Evolutionary conservation across 1,140 invertebrate genomes (phyloP), one percentile per base, ranked within the genome.

Genomic region (Zaprionus taronus): DNA sequence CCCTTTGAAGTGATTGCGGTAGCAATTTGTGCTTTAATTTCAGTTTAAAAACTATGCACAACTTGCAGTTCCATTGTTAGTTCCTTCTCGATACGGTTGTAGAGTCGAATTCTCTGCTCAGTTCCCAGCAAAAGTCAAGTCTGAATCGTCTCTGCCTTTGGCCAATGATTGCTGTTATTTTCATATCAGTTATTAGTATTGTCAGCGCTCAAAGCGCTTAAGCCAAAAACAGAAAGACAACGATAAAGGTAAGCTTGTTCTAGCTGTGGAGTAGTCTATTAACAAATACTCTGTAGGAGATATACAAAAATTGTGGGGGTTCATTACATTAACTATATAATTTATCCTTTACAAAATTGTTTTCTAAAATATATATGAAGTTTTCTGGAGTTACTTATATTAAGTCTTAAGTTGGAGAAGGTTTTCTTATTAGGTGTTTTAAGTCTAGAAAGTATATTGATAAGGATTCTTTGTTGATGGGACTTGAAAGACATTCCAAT

Each of bases 21-120:
- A 90, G 85, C 85, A 90, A 90, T 90, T 90, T 90, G 85, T 90
- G 85, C 81, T 90, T 90, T 90, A 90, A 90, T 90, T 90, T 90
- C 81, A 90, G 85, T 85, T 90, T 85, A 90, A 90, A 85, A 89
- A 89, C 84, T 89, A 89, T 89, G 79, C 85, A 81, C 75, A 85
- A 77, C 69, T 55, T 75, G 72, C 66, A 74, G 72, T 74, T 74
- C 71, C 78, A 87, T 89, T 83, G 74, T 76, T 85, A 63, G 56
- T 6, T 26, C 12, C 20, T 31, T 22, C 20, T 36, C 53, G 26
- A 28, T 56, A 28, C 53, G 53, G n/a, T 56, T 17, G 22, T 24
- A 56, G 15, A 51, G 15, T 56, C 26, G 53, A 24, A n/a, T 56
- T 28, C 53, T 14, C 22, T 28, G 11, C 26, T n/a, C 51, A 57